Conservation (phyloP, 2,797 vertebrate species). For the Erpetoichthys calabaricus region DNA sequence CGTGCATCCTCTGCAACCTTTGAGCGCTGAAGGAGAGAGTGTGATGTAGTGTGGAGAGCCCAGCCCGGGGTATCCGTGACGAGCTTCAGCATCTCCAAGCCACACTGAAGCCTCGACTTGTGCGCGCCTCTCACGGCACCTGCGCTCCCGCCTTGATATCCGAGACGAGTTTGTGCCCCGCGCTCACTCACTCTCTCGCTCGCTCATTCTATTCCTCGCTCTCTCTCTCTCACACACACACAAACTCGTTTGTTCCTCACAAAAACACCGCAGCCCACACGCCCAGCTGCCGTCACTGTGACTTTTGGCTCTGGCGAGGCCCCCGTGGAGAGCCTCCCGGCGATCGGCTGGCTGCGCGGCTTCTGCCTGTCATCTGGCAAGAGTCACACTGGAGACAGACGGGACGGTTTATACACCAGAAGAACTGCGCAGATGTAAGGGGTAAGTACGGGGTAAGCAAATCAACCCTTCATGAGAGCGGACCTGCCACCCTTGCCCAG, state of each 20-base stretch:
- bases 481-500: no score
- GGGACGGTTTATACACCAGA: not conserved
- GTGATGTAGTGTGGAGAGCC: no score
- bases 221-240: constrained; percentile 5
- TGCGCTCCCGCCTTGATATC: constrained; percentile 12
- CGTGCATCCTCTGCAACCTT: constrained; percentile 8
- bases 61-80: no score
- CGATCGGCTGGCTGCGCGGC: no score
- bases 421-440: no score
- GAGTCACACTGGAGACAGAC: not conserved
- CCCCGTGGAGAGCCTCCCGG: no score
- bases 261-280: not conserved
- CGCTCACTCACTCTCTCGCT: constrained; percentile 6
- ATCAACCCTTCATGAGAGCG: no score
- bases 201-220: constrained; percentile 4
- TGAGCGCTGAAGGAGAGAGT: no score
- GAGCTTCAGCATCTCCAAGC: no score
- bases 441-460: no score
- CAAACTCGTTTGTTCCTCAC: not conserved
- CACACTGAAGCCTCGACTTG: no score
- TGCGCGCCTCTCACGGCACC: constrained; percentile 9
- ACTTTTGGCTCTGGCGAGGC: no score
- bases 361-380: not conserved
- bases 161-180: constrained; percentile 9
- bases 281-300: not conserved